phyloP scores from a whole-genome alignment of 2,888 invertebrate genomes.

The Brachyptera risi region DNA sequence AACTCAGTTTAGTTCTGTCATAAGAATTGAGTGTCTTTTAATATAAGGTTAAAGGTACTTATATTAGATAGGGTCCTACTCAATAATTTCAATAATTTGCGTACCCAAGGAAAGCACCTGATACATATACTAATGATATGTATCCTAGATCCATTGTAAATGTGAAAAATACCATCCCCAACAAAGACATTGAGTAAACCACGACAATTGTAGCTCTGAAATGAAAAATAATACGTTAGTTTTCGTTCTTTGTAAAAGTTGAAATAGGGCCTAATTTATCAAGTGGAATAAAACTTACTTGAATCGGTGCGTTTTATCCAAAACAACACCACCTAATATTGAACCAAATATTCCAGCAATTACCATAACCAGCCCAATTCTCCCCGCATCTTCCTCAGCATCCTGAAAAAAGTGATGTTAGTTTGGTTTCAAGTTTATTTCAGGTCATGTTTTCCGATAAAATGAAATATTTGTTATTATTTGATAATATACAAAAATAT shows the following conservation, averaged over 20 bases:
- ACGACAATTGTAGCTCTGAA: conserved; percentile 85
- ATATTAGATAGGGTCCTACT: too few relatives aligned
- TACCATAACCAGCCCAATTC: conserved; percentile 53
- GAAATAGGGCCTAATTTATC: too few relatives aligned
- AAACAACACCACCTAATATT: conserved; percentile 50
- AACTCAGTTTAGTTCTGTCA: too few relatives aligned
- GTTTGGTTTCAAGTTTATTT: too few relatives aligned
- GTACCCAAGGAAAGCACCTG: conserved; percentile 84
- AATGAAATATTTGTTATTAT: too few relatives aligned
- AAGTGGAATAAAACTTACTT: conserved; percentile 53
- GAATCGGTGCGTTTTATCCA: conserved; percentile 54
- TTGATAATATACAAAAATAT: too few relatives aligned
- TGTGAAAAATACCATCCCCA: conserved; percentile 90
- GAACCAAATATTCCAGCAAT: conserved; percentile 54
- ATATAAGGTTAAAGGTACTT: too few relatives aligned
- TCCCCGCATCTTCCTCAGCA: conserved; percentile 46
- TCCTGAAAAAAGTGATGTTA: conserved; percentile 36
- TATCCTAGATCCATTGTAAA: conserved; percentile 74
- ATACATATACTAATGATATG: conserved; percentile 80
- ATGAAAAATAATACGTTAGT: background rate
- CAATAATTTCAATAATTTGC: too few relatives aligned
- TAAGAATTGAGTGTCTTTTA: too few relatives aligned
- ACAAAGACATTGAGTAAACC: conserved; percentile 82
- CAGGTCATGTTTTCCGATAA: too few relatives aligned
- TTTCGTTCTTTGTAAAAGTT: too few relatives aligned